Base-by-base conservation (phyloP, 2,797 vertebrate species). In the Takifugu ocellatus region DNA sequence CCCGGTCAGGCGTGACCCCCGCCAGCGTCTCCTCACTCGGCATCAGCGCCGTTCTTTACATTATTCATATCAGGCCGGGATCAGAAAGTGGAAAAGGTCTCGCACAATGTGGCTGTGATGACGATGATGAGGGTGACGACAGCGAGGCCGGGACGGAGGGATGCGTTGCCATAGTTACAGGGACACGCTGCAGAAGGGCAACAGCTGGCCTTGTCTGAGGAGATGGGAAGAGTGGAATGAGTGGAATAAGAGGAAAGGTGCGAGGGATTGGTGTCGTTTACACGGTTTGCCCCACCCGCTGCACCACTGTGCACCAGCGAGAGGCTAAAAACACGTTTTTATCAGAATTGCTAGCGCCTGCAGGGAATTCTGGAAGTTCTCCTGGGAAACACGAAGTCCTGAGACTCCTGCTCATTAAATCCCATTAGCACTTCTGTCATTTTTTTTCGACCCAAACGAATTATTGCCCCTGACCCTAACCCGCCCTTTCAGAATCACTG, bases 381-480 rank as follows among this genome's bases (percentile, higher is more conserved):
- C 12, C 36, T 39, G 12, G 36, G 36, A 39, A 14, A 2, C 36
- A 10, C 5, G 14, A 39, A 2, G 21, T 52, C 60, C 33, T 43
- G 42, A 63, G 51, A 47, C 14, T 16, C 0, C 1, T 1, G 7
- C 70, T 78, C 73, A 74, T 77, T 77, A 81, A 36, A 49, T 68
- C 63, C 10, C 25, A 77, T 84, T 74, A 81, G 51, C 44, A 25
- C 46, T 51, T 51, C 62, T 75, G 75, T 75, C 75, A 49, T 62
- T 50, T 50, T 26, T 21, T 14, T 21, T 21, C 1, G 61, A 43
- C 45, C 11, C 45, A 36, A 11, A 45, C 33, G 49, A 56, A 47
- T 25, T 56, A 59, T 31, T 54, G 26, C 49, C 39, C 17, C 43
- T 50, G 51, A 25, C 36, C 43, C 42, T 48, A 52, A 49, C 17